Percentiles rank a stretch among this genome's conserved stretches.
Conservation (phyloP, 1,140 invertebrate species). For the Papilio dardanus region DNA sequence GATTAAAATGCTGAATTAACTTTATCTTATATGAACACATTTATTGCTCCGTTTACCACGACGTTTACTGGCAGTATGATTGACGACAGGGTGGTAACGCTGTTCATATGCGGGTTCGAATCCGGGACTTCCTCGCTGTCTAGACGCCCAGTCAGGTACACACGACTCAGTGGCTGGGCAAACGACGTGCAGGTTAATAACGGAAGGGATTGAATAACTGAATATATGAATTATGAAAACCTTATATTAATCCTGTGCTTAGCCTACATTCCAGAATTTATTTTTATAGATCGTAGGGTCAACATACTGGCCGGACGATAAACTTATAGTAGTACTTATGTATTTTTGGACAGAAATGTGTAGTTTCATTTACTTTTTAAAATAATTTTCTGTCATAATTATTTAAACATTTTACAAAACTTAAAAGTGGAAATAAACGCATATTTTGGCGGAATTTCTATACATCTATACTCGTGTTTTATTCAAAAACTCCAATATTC, state of each 20-base stretch:
- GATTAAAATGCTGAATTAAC: neutral
- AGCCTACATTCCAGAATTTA: neutral
- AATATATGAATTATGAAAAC: constrained; percentile 8
- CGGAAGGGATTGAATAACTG: constrained; percentile 9
- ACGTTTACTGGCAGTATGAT: neutral
- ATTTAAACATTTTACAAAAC: no score
- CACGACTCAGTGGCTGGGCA: constrained; percentile 19
- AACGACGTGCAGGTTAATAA: constrained; percentile 14
- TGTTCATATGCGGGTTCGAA: constrained; percentile 19
- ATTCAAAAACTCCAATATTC: neutral
- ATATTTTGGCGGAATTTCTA: neutral
- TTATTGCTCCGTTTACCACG: neutral
- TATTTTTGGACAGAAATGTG: no score
- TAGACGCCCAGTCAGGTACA: constrained; percentile 25
- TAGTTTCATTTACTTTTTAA: no score
- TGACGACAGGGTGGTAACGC: constrained; percentile 4
- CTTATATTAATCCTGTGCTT: neutral
- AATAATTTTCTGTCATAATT: no score
- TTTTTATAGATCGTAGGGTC: neutral
- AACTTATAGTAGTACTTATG: neutral
- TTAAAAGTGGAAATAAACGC: neutral
- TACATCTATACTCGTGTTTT: neutral
- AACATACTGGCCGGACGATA: neutral
- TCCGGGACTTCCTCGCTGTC: constrained; percentile 27
- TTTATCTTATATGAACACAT: neutral